A percentile compares a stretch with the other conserved stretches of the same genome.
These are phyloP conservation scores for Drosophila melanocephala DNA, from an alignment of 2,888 invertebrate species.

Conservation along the genomic window DNA sequence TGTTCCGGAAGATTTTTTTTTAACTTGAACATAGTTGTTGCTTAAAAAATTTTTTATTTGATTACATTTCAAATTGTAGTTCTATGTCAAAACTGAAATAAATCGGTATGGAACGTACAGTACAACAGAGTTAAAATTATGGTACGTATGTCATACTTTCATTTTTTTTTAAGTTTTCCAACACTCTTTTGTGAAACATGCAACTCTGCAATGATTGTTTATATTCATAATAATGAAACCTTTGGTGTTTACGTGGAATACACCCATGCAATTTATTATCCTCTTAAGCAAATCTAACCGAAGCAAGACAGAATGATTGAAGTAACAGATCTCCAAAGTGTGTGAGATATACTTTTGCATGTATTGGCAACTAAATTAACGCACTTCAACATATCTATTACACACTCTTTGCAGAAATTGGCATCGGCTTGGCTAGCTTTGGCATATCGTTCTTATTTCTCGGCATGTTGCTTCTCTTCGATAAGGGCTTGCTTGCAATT, in stretches of 20 bases:
- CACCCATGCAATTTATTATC: constrained; percentile 44
- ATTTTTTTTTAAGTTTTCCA: constrained; percentile 5
- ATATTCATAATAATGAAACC: constrained; percentile 59
- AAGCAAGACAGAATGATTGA: constrained; percentile 89
- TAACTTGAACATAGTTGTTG: too few species aligned
- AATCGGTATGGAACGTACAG: background rate
- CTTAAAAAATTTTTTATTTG: background rate
- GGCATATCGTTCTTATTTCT: constrained; percentile 97
- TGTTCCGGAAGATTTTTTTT: too few species aligned
- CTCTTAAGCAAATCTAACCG: constrained; percentile 45
- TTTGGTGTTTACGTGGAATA: constrained; percentile 64
- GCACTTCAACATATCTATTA: constrained; percentile 14
- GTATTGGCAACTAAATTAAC: constrained; percentile 10
- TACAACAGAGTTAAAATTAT: background rate
- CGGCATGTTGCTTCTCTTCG: constrained; percentile 96
- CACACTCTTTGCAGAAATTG: constrained; percentile 91
- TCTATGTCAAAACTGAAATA: background rate
- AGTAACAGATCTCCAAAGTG: constrained; percentile 93
- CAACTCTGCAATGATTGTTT: constrained; percentile 66
- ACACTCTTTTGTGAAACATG: constrained; percentile 26
- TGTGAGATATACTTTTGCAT: constrained; percentile 83
- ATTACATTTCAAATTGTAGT: background rate
- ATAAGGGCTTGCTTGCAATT: constrained; percentile 98
- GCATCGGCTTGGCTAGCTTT: constrained; percentile 98
- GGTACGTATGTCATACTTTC: background rate